Conservation (phyloP, 2,888 invertebrate species). For the Hermaeophaga mercurialis region DNA sequence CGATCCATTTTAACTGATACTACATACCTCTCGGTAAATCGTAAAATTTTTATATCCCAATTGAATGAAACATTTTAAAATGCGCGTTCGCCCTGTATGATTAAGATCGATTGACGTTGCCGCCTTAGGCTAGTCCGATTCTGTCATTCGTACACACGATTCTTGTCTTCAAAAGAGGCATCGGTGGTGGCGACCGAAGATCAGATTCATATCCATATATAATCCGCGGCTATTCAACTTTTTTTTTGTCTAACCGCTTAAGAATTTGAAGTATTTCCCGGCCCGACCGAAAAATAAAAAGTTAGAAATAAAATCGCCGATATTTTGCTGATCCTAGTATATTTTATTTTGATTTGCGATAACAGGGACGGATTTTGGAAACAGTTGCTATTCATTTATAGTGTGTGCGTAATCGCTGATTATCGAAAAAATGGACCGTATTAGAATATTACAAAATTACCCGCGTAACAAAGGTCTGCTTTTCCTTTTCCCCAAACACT, state of each 20-base stretch:
- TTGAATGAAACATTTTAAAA: too few relatives aligned
- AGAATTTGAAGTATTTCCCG: conserved; percentile 22
- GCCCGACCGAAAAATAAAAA: conserved; percentile 7
- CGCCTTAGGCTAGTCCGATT: conserved; percentile 5
- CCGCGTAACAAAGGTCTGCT: too few relatives aligned
- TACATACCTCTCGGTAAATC: too few relatives aligned
- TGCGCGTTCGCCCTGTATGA: neutral
- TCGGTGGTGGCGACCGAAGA: conserved; percentile 8
- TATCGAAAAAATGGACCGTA: too few relatives aligned
- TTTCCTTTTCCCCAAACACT: too few relatives aligned
- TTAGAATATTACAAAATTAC: too few relatives aligned
- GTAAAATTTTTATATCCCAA: too few relatives aligned
- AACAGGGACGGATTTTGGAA: conserved; percentile 2
- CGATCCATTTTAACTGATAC: too few relatives aligned
- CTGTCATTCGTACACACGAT: conserved; percentile 1
- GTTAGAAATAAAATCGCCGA: conserved; percentile 4
- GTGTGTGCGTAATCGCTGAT: too few relatives aligned
- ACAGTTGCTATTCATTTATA: too few relatives aligned
- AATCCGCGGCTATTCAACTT: conserved; percentile 4
- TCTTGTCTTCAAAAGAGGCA: conserved; percentile 15
- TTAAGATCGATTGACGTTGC: conserved; percentile 2
- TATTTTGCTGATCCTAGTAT: conserved; percentile 15
- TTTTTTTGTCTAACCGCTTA: conserved; percentile 7
- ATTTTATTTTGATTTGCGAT: conserved; percentile 5
- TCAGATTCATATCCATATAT: conserved; percentile 11